phyloP scores from a whole-genome alignment of 1,140 invertebrate species.

The Cylas formicarius region DNA sequence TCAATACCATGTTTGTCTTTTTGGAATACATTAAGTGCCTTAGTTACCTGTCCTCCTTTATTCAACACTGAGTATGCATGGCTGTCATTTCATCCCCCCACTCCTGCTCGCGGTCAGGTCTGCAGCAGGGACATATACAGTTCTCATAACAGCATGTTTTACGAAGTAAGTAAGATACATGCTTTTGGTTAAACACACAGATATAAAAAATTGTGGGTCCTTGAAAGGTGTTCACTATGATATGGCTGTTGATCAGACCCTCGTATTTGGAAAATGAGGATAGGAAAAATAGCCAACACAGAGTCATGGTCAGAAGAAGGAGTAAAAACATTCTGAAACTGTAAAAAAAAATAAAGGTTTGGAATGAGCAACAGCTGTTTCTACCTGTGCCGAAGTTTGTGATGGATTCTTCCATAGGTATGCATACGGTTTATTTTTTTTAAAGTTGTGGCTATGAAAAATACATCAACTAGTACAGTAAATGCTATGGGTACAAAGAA shows the following conservation, averaged over 20 bases:
- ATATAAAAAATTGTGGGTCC: constrained; percentile 67
- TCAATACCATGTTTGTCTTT: no score
- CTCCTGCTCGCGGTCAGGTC: constrained; percentile 52
- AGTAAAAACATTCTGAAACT: constrained; percentile 74
- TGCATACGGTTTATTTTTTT: constrained; percentile 70
- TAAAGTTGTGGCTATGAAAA: constrained; percentile 70
- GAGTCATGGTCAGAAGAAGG: constrained; percentile 63
- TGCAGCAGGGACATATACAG: constrained; percentile 47
- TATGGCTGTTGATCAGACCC: constrained; percentile 62
- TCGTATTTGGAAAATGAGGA: constrained; percentile 65
- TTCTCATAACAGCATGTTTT: constrained; percentile 67
- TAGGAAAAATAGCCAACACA: constrained; percentile 65
- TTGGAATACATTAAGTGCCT: no score
- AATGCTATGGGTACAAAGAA: constrained; percentile 73
- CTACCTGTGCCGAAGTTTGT: constrained; percentile 74
- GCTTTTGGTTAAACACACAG: constrained; percentile 65
- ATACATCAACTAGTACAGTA: constrained; percentile 67
- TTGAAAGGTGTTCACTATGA: constrained; percentile 64
- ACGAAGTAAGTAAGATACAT: constrained; percentile 65
- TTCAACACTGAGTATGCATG: no score
- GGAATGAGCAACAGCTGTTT: neutral
- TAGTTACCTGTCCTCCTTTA: no score
- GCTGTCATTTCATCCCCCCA: constrained; percentile 83
- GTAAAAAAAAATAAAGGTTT: constrained; percentile 37
- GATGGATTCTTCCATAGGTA: constrained; percentile 75